Evolutionary conservation across 30 jellyfish, hydroid and myxozoan species (phyloP).

Genomic region (Rhopilema esculentum): DNA sequence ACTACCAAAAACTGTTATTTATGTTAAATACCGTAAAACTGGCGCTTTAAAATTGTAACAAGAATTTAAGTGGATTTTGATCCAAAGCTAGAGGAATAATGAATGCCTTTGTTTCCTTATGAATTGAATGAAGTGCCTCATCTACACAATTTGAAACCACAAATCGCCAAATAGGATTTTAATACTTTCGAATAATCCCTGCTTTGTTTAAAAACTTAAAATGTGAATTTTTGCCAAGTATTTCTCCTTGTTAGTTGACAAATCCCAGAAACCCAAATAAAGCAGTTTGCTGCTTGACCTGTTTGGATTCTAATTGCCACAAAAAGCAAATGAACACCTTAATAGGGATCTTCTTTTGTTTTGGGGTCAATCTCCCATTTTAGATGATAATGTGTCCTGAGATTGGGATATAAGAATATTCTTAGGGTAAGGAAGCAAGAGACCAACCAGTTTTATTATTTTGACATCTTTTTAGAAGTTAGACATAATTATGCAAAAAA

Average conservation of each 20-base stretch:
- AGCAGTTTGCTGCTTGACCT: neutral
- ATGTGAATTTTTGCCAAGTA: neutral
- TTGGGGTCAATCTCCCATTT: too few species aligned
- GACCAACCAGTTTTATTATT: too few species aligned
- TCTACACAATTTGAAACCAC: neutral
- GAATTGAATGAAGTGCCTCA: neutral
- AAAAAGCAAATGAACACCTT: too few species aligned
- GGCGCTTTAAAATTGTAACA: neutral
- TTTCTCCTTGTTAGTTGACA: neutral
- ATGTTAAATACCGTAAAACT: neutral
- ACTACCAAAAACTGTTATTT: neutral
- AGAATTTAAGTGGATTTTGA: neutral
- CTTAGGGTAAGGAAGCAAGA: too few species aligned
- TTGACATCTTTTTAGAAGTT: too few species aligned
- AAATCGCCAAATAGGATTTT: neutral
- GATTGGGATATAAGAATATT: too few species aligned
- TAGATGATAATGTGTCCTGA: too few species aligned
- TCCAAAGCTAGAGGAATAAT: neutral
- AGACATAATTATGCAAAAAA: too few species aligned
- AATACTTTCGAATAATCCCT: neutral
- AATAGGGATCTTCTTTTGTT: too few species aligned
- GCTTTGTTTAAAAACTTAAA: neutral
- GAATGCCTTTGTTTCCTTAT: neutral
- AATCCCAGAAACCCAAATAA: neutral
- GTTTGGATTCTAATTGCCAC: too few species aligned